phyloP scores from a whole-genome alignment of 1,140 invertebrate genomes.

The Plutomurus gul region DNA sequence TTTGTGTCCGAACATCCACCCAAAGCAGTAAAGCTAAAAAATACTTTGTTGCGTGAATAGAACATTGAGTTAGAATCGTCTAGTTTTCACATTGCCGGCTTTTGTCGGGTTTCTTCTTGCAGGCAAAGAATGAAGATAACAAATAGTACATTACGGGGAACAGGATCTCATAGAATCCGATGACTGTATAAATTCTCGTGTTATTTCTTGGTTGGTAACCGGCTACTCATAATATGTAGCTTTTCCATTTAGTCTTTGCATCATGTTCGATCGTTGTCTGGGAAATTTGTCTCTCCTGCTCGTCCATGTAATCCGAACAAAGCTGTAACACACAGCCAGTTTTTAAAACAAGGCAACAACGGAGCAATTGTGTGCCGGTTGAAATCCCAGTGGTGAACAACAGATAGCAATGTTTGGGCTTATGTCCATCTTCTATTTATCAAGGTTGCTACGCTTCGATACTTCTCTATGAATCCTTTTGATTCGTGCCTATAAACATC shows the following conservation, averaged over 20 bases:
- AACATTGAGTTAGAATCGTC: too few relatives aligned
- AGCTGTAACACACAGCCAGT: not conserved
- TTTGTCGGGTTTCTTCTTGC: too few relatives aligned
- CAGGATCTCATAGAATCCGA: too few relatives aligned
- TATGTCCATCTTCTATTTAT: conserved; percentile 12
- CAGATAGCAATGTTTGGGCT: not conserved
- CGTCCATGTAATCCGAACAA: not conserved
- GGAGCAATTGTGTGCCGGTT: too few relatives aligned
- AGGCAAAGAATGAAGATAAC: too few relatives aligned
- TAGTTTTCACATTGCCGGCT: too few relatives aligned
- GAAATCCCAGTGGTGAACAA: too few relatives aligned
- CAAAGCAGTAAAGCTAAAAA: too few relatives aligned
- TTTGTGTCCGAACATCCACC: too few relatives aligned
- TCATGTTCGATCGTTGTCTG: not conserved
- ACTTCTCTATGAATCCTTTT: conserved; percentile 8
- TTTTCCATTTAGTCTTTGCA: not conserved
- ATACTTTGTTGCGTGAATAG: too few relatives aligned
- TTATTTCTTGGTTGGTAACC: not conserved
- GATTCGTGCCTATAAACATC: conserved; percentile 2
- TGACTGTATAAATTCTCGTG: too few relatives aligned
- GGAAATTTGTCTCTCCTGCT: not conserved
- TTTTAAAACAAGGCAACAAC: not conserved
- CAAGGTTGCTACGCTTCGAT: conserved; percentile 8
- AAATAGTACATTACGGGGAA: too few relatives aligned
- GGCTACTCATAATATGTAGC: not conserved